Conservation (phyloP, 2,113 vertebrate genomes). For the Dermatemys mawii region DNA sequence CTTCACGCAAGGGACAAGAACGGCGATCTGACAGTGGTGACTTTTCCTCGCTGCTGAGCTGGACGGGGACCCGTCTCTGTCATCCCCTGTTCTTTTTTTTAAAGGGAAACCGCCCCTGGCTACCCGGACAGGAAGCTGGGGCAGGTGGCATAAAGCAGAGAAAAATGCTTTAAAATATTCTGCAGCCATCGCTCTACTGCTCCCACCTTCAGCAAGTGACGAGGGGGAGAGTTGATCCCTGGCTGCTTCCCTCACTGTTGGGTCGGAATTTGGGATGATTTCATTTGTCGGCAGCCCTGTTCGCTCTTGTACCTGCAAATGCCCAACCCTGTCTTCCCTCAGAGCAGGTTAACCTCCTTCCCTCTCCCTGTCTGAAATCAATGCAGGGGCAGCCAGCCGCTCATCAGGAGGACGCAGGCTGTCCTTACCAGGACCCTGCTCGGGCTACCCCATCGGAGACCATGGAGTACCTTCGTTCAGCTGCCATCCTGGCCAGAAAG, state of each 20-base stretch:
- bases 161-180: not conserved
- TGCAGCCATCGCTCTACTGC: fast-evolving
- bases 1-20: not conserved
- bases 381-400: not conserved
- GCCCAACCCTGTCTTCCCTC: not conserved
- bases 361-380: not conserved
- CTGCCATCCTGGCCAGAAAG: constrained; percentile 51
- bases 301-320: not conserved
- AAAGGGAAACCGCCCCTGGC: not conserved
- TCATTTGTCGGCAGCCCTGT: fast-evolving
- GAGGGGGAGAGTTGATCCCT: fast-evolving
- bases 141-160: not conserved
- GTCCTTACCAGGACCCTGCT: fast-evolving
- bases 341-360: not conserved
- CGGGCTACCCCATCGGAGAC: fast-evolving
- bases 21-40: not conserved
- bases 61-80: not conserved
- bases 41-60: not conserved
- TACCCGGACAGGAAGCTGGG: not conserved
- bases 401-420: fast-evolving
- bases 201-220: not conserved
- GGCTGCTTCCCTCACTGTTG: fast-evolving
- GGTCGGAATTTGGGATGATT: not conserved
- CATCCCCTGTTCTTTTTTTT: not conserved
- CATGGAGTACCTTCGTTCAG: not conserved